phyloP scores from a whole-genome alignment of 2,888 invertebrate genomes.

The Nemoura dubitans region DNA sequence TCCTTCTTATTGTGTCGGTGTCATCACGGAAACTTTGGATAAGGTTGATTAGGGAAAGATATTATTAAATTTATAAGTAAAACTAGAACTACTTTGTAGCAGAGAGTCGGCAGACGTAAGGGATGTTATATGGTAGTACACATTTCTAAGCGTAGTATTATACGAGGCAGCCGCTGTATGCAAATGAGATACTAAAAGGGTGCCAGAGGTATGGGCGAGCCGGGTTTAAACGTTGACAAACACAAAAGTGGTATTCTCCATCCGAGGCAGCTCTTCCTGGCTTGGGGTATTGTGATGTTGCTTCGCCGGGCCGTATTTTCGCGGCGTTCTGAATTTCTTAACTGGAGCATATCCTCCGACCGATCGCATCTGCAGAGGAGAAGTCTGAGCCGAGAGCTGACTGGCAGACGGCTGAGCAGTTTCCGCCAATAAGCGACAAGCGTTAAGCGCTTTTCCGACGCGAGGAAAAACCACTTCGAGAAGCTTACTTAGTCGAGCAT shows the following conservation, averaged over 20 bases:
- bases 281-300: neutral
- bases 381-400: neutral
- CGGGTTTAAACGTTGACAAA: neutral
- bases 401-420: neutral
- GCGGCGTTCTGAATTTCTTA: neutral
- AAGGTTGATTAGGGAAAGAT: neutral
- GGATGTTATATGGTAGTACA: neutral
- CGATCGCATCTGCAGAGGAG: neutral
- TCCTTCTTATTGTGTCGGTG: neutral
- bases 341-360: neutral
- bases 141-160: neutral
- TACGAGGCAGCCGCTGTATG: neutral
- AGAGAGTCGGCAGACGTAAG: neutral
- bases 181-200: slow-evolving; percentile 12
- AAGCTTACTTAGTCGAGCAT: neutral
- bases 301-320: neutral
- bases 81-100: neutral
- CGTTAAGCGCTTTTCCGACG: neutral
- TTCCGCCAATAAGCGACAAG: neutral
- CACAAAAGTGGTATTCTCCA: neutral
- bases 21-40: neutral
- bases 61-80: neutral
- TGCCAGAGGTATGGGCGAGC: neutral
- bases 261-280: too few relatives aligned
- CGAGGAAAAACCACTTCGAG: neutral